phyloP scores from a whole-genome alignment of 2,888 invertebrate genomes.

The Phortica okadai region DNA sequence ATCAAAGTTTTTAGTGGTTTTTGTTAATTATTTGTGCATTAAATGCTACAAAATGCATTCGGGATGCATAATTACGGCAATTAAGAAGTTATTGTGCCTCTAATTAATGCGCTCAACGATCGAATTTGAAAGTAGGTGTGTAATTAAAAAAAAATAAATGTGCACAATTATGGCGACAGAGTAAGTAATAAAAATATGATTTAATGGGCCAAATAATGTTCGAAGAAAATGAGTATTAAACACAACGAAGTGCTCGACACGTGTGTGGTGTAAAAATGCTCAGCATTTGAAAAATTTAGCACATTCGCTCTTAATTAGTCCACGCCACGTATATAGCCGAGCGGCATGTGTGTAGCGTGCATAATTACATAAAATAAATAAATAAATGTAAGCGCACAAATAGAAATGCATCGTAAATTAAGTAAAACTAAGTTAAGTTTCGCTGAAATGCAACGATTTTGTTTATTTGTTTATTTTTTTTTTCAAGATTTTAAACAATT shows the following conservation, averaged over 20 bases:
- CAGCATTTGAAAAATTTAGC: background rate
- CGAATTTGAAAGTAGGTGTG: too few relatives aligned
- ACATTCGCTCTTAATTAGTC: background rate
- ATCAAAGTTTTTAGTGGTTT: background rate
- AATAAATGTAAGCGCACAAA: background rate
- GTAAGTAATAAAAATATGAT: too few relatives aligned
- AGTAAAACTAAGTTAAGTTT: background rate
- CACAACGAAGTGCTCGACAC: background rate
- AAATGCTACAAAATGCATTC: slow-evolving; percentile 14
- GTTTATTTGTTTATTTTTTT: slow-evolving; percentile 30
- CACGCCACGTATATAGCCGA: too few relatives aligned
- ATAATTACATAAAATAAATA: background rate
- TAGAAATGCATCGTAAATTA: background rate
- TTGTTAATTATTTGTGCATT: background rate
- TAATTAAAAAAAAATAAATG: too few relatives aligned
- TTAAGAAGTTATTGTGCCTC: too few relatives aligned
- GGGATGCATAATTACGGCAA: background rate
- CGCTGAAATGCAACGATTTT: slow-evolving; percentile 25
- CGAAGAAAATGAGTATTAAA: too few relatives aligned
- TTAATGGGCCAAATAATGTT: too few relatives aligned
- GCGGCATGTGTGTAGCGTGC: background rate
- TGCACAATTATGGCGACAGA: too few relatives aligned
- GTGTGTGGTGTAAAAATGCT: background rate
- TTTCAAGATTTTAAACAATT: slow-evolving; percentile 34
- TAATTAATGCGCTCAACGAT: too few relatives aligned